Base-by-base conservation (phyloP, 1,140 invertebrate species). In the Drosophila varians region DNA sequence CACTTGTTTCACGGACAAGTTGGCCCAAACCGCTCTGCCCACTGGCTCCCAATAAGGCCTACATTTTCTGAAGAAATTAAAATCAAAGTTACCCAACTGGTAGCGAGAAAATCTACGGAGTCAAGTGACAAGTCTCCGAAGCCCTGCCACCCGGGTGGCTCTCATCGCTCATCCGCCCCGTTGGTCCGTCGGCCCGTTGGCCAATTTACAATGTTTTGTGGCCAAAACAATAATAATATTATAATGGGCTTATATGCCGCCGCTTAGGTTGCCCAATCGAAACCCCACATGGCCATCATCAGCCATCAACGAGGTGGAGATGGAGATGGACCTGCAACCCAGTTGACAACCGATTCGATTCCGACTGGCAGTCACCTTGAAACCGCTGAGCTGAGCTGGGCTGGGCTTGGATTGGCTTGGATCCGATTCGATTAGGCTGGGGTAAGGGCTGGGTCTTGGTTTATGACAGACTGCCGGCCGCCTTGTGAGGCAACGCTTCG, bases 381-480 rank as follows among this genome's bases (percentile, higher is more conserved):
- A 69, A 69, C 48, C 23, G 19, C 42, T 46, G 49, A n/a, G n/a
- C n/a, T n/a, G n/a, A n/a, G n/a, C n/a, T n/a, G 46, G 31, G 21
- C 26, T 51, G 28, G 21, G 11, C 28, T 31, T 11, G 6, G 2
- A 31, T 7, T 36, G 34, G 4, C 12, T 38, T 38, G 36, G 34
- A 14, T 38, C 7, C 12, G 14, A 38, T 38, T 38, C n/a, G 36
- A 16, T 38, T 38, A 16, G 36, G 36, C 36, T 53, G 38, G 48
- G 12, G 21, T 18, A 11, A 16, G 61, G 45, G 36, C 38, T 38
- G 23, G 21, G 12, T 19, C n/a, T 36, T 12, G 46, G 46, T 62
- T 71, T 60, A 58, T 58, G 66, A 60, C 66, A 73, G 69, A 73
- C 69, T 49, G 43, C 48, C 25, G 36, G 69, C 69, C 69, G 65